Percentiles rank a stretch among this genome's conserved stretches.
Conservation (phyloP, 1,140 invertebrate species). For the Battus philenor region DNA sequence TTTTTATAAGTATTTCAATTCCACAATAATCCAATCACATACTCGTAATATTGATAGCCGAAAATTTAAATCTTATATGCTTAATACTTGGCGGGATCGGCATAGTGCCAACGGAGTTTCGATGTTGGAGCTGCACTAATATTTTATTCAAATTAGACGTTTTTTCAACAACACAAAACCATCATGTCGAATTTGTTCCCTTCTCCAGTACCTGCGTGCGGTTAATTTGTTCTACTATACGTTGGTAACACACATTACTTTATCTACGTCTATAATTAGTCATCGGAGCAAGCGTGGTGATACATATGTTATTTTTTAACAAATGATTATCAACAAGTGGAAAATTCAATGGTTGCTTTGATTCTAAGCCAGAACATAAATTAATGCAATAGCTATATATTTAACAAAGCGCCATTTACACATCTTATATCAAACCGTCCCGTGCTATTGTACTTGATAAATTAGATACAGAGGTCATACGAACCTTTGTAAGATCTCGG, state of each 20-base stretch:
- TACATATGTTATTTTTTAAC: constrained; percentile 5
- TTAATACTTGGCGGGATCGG: constrained; percentile 22
- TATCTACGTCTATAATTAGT: constrained; percentile 6
- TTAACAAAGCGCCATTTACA: constrained; percentile 17
- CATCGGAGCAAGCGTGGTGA: constrained; percentile 6
- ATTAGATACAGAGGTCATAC: constrained; percentile 21
- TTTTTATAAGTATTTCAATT: constrained; percentile 4
- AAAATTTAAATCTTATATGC: constrained; percentile 70
- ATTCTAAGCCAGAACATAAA: constrained; percentile 14
- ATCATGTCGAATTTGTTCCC: not conserved
- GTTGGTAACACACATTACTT: constrained; percentile 7
- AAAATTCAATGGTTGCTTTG: constrained; percentile 1
- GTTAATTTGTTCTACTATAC: constrained; percentile 7
- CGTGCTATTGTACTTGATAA: constrained; percentile 26
- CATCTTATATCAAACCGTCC: constrained; percentile 36
- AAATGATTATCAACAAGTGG: constrained; percentile 7
- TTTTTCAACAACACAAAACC: constrained; percentile 2
- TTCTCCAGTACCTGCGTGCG: not conserved
- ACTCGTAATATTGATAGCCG: constrained; percentile 26
- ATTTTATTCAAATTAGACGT: not conserved
- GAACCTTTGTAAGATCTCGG: constrained; percentile 86
- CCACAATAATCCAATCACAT: constrained; percentile 23
- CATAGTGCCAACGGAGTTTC: constrained; percentile 18
- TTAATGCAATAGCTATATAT: constrained; percentile 17
- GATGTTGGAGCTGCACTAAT: constrained; percentile 9